A percentile compares a stretch with the other conserved stretches of the same genome.
Evolutionary conservation across 2,888 invertebrate genomes (phyloP).

Genomic region (Fissipunctia ypsillon): DNA sequence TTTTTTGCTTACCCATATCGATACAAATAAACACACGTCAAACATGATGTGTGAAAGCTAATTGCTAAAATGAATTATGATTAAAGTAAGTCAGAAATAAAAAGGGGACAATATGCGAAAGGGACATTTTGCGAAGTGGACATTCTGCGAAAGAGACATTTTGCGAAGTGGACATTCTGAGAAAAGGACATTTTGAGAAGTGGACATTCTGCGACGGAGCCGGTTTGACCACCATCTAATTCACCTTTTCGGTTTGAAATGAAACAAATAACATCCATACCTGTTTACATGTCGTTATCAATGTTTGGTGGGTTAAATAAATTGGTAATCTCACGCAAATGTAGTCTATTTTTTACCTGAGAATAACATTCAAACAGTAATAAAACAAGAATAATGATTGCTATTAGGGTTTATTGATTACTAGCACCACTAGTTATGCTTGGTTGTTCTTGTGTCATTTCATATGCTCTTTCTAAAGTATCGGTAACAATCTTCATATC

Average conservation of each 20-base stretch:
- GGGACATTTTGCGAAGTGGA: too few species aligned
- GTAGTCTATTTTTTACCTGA: not conserved
- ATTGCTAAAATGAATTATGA: too few species aligned
- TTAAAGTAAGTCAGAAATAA: too few species aligned
- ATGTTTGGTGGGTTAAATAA: too few species aligned
- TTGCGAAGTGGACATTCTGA: too few species aligned
- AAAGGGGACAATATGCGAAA: too few species aligned
- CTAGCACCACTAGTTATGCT: slow-evolving; percentile 67
- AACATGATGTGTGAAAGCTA: too few species aligned
- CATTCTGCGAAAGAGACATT: too few species aligned
- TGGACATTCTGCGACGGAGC: too few species aligned
- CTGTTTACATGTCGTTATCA: not conserved
- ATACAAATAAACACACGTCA: too few species aligned
- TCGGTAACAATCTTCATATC: slow-evolving; percentile 98
- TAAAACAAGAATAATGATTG: slow-evolving; percentile 28
- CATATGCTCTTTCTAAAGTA: slow-evolving; percentile 98
- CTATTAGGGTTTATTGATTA: slow-evolving; percentile 65
- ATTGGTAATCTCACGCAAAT: not conserved
- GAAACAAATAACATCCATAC: not conserved
- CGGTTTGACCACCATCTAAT: not conserved
- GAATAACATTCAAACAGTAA: not conserved
- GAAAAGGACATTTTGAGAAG: too few species aligned
- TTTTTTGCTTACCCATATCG: too few species aligned
- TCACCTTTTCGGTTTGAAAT: not conserved
- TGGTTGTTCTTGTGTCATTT: slow-evolving; percentile 90